These are phyloP conservation scores for Pica pica DNA, from an alignment of 2,113 vertebrate species.

Conservation along the genomic window DNA sequence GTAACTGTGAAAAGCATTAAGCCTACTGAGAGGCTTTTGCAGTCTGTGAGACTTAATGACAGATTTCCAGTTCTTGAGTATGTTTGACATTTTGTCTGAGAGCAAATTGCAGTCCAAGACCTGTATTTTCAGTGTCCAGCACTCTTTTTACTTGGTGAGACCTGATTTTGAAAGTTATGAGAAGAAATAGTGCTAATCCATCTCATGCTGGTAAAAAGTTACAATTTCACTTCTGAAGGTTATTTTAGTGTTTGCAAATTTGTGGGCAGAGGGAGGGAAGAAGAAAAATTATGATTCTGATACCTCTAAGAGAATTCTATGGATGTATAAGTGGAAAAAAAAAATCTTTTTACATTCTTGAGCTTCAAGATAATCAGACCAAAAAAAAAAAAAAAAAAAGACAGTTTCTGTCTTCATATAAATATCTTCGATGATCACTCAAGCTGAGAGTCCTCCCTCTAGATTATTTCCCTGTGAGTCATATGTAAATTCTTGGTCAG, in stretches of 20 bases:
- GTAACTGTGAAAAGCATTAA: neutral
- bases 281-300: neutral
- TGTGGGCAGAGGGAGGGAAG: fast-evolving
- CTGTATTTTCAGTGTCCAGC: neutral
- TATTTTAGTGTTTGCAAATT: neutral
- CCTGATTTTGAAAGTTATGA: neutral
- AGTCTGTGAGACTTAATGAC: neutral
- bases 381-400: neutral
- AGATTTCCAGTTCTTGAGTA: neutral
- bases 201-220: neutral
- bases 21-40: neutral
- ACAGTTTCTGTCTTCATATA: neutral
- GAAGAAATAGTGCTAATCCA: neutral
- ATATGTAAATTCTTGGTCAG: neutral
- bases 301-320: neutral
- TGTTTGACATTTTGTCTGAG: neutral
- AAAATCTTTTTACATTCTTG: neutral
- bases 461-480: neutral
- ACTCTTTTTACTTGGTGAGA: neutral
- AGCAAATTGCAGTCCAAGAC: neutral
- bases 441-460: neutral
- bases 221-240: neutral
- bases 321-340: neutral
- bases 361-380: neutral
- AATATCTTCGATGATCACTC: neutral